Percentiles rank a stretch among this genome's conserved stretches.
Conservation (phyloP, 37 sponge, comb jelly and placozoan genomes). For the Hexactinellida sp. region DNA sequence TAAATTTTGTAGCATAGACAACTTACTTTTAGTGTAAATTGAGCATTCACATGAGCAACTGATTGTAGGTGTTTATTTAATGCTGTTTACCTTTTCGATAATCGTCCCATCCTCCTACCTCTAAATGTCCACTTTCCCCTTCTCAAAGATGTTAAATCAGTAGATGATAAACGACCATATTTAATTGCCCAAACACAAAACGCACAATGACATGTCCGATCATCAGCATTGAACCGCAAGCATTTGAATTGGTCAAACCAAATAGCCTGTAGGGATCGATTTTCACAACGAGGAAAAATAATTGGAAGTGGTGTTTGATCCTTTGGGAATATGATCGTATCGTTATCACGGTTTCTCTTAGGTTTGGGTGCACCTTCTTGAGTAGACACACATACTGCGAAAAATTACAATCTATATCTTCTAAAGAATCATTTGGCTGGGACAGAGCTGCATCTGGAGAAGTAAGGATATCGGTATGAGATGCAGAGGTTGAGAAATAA, state of each 20-base stretch:
- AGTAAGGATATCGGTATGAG: slow-evolving; percentile 12
- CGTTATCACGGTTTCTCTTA: slow-evolving; percentile 1
- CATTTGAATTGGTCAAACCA: slow-evolving; percentile 1
- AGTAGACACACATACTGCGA: slow-evolving; percentile 9
- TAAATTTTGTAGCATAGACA: background rate
- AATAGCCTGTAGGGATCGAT: slow-evolving; percentile 10
- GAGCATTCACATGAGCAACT: slow-evolving; percentile 13
- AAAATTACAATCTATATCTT: background rate
- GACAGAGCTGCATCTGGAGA: background rate
- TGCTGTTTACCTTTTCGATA: slow-evolving; percentile 15
- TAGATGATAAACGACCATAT: slow-evolving; percentile 9
- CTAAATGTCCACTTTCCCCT: slow-evolving; percentile 8
- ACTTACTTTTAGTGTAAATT: slow-evolving; percentile 17
- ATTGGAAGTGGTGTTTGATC: slow-evolving; percentile 7
- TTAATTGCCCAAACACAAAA: slow-evolving; percentile 9
- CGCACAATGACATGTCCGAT: background rate
- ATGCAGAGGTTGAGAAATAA: slow-evolving; percentile 12
- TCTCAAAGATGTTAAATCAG: slow-evolving; percentile 12
- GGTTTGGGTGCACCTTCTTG: slow-evolving; percentile 10
- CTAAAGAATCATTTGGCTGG: background rate
- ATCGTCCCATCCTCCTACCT: slow-evolving; percentile 16
- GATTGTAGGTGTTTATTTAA: slow-evolving; percentile 15
- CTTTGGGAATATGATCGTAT: slow-evolving; percentile 3
- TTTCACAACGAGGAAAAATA: background rate
- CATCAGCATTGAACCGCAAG: background rate